A percentile compares a stretch with the other conserved stretches of the same genome.
Evolutionary conservation across 2,888 invertebrate genomes (phyloP).

Genomic region (Tanaodytes sp.): DNA sequence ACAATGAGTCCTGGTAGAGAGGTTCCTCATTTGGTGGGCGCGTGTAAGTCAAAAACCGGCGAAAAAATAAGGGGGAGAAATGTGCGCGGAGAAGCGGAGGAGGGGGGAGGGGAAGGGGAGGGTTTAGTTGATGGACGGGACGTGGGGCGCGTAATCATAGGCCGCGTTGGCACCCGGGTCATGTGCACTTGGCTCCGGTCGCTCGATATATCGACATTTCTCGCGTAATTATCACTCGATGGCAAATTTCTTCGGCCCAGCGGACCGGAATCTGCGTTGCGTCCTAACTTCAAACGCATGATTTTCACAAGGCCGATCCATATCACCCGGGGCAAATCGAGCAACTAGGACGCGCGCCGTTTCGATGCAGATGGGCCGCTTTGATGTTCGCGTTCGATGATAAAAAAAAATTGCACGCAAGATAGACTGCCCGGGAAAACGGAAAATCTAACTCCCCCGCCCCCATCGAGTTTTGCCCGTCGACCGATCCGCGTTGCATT

Average conservation of each 20-base stretch:
- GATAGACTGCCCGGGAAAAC: slow-evolving; percentile 44
- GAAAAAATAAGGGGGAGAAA: slow-evolving; percentile 50
- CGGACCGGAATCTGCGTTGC: slow-evolving; percentile 45
- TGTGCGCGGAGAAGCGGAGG: slow-evolving; percentile 38
- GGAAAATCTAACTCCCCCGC: slow-evolving; percentile 22
- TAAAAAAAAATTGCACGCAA: slow-evolving; percentile 41
- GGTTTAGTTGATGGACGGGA: too few species aligned
- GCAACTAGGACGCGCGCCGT: slow-evolving; percentile 48
- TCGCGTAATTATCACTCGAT: slow-evolving; percentile 50
- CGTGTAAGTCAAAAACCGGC: slow-evolving; percentile 31
- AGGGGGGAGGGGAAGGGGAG: slow-evolving; percentile 39
- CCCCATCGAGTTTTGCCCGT: neutral
- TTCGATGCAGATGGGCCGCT: slow-evolving; percentile 45
- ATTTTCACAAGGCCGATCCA: slow-evolving; percentile 45
- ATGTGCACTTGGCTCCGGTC: slow-evolving; percentile 28
- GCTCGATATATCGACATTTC: slow-evolving; percentile 45
- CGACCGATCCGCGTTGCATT: too few species aligned
- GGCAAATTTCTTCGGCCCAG: slow-evolving; percentile 47
- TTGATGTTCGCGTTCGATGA: slow-evolving; percentile 46
- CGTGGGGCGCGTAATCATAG: slow-evolving; percentile 46
- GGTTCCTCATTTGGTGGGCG: slow-evolving; percentile 14
- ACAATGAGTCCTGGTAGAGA: slow-evolving; percentile 35
- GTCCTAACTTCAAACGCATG: slow-evolving; percentile 55
- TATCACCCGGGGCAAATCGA: slow-evolving; percentile 39
- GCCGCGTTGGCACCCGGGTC: slow-evolving; percentile 36